These are phyloP conservation scores for Hydrotaea cyrtoneurina DNA, from an alignment of 2,888 invertebrate genomes.

Conservation along the genomic window DNA sequence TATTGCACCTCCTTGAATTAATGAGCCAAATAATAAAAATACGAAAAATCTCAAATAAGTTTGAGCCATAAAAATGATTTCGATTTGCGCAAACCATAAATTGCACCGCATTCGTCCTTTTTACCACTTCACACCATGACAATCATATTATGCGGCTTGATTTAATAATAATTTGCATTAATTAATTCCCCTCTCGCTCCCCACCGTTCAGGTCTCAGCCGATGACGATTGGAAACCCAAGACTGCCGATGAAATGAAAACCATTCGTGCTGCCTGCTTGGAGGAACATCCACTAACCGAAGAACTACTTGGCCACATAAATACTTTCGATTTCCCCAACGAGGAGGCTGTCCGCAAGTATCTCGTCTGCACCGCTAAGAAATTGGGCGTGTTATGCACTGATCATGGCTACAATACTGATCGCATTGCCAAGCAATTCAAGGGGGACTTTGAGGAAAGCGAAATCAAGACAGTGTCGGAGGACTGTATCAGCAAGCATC, in stretches of 20 bases:
- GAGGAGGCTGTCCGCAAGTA: slow-evolving; percentile 75
- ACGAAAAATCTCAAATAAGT: no score
- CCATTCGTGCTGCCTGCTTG: slow-evolving; percentile 74
- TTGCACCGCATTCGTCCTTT: no score
- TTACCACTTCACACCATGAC: no score
- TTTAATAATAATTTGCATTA: no score
- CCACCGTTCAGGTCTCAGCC: slow-evolving; percentile 73
- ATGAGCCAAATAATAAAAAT: no score
- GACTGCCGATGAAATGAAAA: slow-evolving; percentile 73
- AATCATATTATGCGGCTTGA: no score
- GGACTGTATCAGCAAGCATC: slow-evolving; percentile 76
- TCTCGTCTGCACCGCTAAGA: slow-evolving; percentile 74
- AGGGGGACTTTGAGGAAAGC: slow-evolving; percentile 75
- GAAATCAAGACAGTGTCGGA: slow-evolving; percentile 75
- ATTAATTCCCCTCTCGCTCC: no score
- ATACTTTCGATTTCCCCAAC: slow-evolving; percentile 74
- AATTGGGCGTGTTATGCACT: slow-evolving; percentile 75
- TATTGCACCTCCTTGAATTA: no score
- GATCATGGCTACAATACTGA: slow-evolving; percentile 76
- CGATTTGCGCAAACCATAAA: no score
- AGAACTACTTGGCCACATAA: slow-evolving; percentile 72
- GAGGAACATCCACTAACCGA: slow-evolving; percentile 71
- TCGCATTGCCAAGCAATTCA: slow-evolving; percentile 78
- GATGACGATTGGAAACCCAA: slow-evolving; percentile 75
- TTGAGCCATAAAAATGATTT: no score